Conservation (phyloP, 2,797 vertebrate species). For the Sebastes alutus region DNA sequence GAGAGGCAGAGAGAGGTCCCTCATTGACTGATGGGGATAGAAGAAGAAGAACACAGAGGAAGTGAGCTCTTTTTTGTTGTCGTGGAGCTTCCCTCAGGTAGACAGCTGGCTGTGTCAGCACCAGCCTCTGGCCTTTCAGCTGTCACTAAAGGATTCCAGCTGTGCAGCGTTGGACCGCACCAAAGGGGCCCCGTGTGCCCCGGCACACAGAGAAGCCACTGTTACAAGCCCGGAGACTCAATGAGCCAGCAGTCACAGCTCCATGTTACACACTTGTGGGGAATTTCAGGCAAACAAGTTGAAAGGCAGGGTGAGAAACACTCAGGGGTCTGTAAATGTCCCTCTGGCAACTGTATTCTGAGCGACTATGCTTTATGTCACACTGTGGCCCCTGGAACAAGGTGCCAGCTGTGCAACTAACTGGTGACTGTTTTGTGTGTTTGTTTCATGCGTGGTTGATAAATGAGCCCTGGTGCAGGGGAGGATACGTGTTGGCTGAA, state of each 20-base stretch:
- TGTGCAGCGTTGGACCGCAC: conserved; percentile 59
- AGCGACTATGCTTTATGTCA: conserved; percentile 11
- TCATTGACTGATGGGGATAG: too few species aligned
- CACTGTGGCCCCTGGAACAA: conserved; percentile 32
- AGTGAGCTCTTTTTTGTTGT: conserved; percentile 21
- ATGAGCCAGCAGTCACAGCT: conserved; percentile 45
- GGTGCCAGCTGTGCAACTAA: conserved; percentile 48
- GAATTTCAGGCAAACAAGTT: conserved; percentile 82
- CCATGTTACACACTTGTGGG: conserved; percentile 71
- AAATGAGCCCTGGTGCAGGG: conserved; percentile 56
- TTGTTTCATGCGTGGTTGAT: conserved; percentile 56
- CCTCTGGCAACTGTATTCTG: conserved; percentile 7
- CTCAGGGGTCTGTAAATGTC: conserved; percentile 45
- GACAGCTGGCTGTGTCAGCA: conserved; percentile 46
- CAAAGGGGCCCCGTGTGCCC: conserved; percentile 48
- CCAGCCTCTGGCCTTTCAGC: conserved; percentile 62
- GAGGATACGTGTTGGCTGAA: conserved; percentile 44
- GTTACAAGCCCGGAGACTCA: conserved; percentile 51
- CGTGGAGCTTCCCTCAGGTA: conserved; percentile 60
- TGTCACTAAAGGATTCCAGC: conserved; percentile 80
- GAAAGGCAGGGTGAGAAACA: conserved; percentile 62
- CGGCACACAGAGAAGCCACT: conserved; percentile 75
- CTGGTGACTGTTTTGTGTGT: conserved; percentile 46
- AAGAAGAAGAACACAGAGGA: conserved; percentile 17
- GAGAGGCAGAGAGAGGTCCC: too few species aligned